Evolutionary conservation across 2,888 invertebrate species (phyloP), one percentile per base, ranked within the genome.

Genomic region (Macrosoma leucophasiata): DNA sequence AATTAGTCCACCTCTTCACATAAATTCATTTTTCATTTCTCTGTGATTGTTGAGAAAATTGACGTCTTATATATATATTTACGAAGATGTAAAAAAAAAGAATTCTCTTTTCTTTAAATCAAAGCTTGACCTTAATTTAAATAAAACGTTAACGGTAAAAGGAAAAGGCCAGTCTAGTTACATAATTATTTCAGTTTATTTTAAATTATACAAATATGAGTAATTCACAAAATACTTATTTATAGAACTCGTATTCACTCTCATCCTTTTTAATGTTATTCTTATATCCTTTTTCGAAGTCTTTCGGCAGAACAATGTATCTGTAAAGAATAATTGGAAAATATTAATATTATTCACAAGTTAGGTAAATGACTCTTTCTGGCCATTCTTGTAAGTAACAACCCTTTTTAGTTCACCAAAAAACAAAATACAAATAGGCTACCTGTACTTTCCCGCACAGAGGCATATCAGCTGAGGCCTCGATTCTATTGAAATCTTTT

Each of bases 201-300:
- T 22, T 20, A 33, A 17, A 27, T 13, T n/a, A 21, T 41, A 40
- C 26, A 40, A 32, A 39, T 36, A 33, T 29, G 33, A 22, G 32
- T 37, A 22, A 42, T 29, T 36, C 30, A 33, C 33, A 12, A 37
- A 40, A 42, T n/a, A 57, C 60, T 89, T 96, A 99, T 88, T 98
- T 98, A 82, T 99, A 99, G 85, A 99, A 99, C 73, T 99, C 99
- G 63, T 98, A 98, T 86, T 99, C 98, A 58, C 97, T 94, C 73
- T 97, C 98, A 75, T 99, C 98, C 71, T 99, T 99, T 85, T 98
- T 98, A 64, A 97, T 97, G 66, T 98, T 98, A 68, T 98, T 98
- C 71, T 99, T 99, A 86, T 99, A 99, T 19, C 98, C 99, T 72
- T 99, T 99, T 70, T 99, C 99, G 62, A 99, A 99, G 85, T 99